Conservation (phyloP, 2,797 vertebrate genomes). For the Macropodus opercularis region DNA sequence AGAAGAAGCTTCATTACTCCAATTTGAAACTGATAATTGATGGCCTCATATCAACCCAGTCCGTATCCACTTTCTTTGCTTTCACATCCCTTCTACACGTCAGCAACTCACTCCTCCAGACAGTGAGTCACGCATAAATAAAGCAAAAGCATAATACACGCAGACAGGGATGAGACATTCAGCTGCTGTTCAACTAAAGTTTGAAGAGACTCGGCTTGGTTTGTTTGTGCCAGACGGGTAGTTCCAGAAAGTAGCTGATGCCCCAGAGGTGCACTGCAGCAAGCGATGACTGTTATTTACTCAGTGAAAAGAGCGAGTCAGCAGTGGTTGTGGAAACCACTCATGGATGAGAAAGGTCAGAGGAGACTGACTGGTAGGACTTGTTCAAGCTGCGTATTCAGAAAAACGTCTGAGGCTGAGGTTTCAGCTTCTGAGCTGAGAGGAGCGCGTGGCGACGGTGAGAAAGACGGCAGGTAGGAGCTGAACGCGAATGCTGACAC, state of each 20-base stretch:
- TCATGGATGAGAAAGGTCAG: constrained; percentile 35
- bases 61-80: constrained; percentile 19
- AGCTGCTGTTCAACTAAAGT: constrained; percentile 51
- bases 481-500: constrained; percentile 17
- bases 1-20: background rate
- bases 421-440: constrained; percentile 9
- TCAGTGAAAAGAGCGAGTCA: constrained; percentile 29
- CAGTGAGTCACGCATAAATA: constrained; percentile 52
- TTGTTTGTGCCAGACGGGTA: constrained; percentile 55
- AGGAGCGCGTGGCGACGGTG: background rate
- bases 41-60: constrained; percentile 5
- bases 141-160: constrained; percentile 43
- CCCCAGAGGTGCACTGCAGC: constrained; percentile 53
- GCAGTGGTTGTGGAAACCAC: constrained; percentile 30
- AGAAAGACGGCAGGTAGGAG: constrained; percentile 14
- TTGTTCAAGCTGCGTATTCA: constrained; percentile 13
- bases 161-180: constrained; percentile 42
- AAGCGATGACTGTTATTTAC: constrained; percentile 41
- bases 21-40: constrained; percentile 25
- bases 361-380: constrained; percentile 9
- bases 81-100: background rate
- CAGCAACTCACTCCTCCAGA: constrained; percentile 45
- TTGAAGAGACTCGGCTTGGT: constrained; percentile 56
- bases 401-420: background rate
- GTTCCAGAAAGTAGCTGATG: constrained; percentile 48